Evolutionary conservation across 2,113 vertebrate genomes (phyloP), one percentile per base, ranked within the genome.

Genomic region (Hippocampus abdominalis): DNA sequence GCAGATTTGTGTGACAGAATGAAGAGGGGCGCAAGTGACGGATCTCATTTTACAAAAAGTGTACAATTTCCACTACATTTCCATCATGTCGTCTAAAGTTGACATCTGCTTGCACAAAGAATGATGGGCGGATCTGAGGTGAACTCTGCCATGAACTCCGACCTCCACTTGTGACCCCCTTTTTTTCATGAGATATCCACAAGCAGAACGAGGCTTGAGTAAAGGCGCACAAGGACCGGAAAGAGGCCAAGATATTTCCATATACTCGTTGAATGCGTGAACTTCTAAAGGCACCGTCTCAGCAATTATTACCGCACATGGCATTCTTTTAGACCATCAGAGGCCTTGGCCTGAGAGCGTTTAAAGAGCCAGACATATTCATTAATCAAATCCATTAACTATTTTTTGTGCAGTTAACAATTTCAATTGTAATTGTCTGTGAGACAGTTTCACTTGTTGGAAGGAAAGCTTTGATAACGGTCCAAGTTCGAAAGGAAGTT

Each of bases 31-130:
- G 69, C 71, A 72, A 77, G 71, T 65, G 32, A 64, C 16, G 53
- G 66, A 83, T 87, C 71, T 77, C 81, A 86, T 81, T 82, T 73
- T 61, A 57, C 69, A 85, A 75, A 87, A 83, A 87, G 79, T 49
- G 15, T 20, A 18, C 18, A 49, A 64, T 64, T 81, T 62, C 2
- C 46, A 79, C 66, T 18, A 84, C 78, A 88, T 82, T 80, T 73
- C 64, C 74, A 85, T 87, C 86, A 86, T 81, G 86, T 86, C 87
- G 80, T 80, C 78, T 79, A 79, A 85, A 82, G 86, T 80, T 84
- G 80, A 81, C 76, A 83, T 73, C 57, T 85, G 69, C 12, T 15
- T 42, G 56, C 66, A 84, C 84, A 88, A 89, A 83, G 84, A 81
- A 65, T 78, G 83, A 88, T 81, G 80, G 54, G 68, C 75, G 71